Evolutionary conservation across 2,113 vertebrate genomes (phyloP), one percentile per base, ranked within the genome.

Genomic region (Channa maculata): DNA sequence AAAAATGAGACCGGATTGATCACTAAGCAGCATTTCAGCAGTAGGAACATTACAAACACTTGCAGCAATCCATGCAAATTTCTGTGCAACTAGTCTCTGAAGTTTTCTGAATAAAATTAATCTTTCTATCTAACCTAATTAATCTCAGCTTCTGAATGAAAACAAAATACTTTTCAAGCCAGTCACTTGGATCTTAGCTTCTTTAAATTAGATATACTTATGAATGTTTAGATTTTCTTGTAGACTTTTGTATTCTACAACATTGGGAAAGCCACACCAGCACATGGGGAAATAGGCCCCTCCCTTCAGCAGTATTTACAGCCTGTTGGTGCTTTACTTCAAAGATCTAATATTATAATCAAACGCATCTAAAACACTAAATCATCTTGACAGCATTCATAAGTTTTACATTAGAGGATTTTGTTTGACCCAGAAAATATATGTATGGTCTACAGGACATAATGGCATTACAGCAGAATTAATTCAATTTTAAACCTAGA

Each of bases 401-500:
- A 65, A 45, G 36, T 74, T 80, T 61, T 50, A 68, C 10, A 43
- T 69, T 76, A 57, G 39, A 78, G 14, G 37, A 14, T 50, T 66
- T 33, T 55, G 71, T 79, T 54, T 71, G 80, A 68, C n/a, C 46
- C 64, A 61, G 66, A 62, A 82, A 76, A 81, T 84, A 33, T 65
- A 64, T 39, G 49, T 53, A 59, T 67, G 74, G 72, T 87, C 71
- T 69, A 33, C 34, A 8, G 9, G 12, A 75, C 75, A 85, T 64
- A 77, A 83, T 57, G 51, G 63, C 43, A 46, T 71, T 72, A 71
- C 58, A 59, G 79, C 49, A 13, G 60, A 77, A 85, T 77, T 64
- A 76, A 72, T 75, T 74, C 51, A 46, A 78, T 82, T 83, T 68
- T 75, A 83, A 86, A 82, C 53, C 53, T 52, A 59, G 74, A 70